Conservation (phyloP, 2,797 vertebrate genomes). For the Masticophis lateralis region DNA sequence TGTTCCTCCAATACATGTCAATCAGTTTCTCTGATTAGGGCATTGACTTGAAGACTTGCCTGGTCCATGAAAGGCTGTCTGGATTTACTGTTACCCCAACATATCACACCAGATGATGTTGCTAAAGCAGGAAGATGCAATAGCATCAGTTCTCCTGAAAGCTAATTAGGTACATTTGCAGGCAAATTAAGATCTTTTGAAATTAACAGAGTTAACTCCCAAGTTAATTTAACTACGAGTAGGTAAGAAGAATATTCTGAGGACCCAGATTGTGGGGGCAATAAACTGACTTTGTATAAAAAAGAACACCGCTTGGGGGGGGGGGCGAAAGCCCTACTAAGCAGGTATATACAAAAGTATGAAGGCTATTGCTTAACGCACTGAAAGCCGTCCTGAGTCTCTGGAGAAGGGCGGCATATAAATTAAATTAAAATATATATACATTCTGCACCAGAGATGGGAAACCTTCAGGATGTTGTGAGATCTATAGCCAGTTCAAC, state of each 20-base stretch:
- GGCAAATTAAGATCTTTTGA: background rate
- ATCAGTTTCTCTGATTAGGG: background rate
- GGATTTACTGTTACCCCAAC: background rate
- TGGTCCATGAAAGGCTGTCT: background rate
- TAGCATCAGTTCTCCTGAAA: background rate
- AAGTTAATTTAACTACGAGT: background rate
- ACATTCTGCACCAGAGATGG: background rate
- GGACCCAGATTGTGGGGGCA: no score
- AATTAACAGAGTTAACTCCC: background rate
- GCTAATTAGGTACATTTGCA: background rate
- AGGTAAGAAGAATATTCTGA: background rate
- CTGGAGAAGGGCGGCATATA: no score
- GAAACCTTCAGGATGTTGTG: background rate
- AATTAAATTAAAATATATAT: no score
- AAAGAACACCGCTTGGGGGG: no score
- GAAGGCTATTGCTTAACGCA: no score
- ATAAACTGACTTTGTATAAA: no score
- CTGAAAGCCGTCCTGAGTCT: no score
- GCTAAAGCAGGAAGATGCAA: background rate
- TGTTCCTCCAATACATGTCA: background rate
- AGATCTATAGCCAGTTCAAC: background rate
- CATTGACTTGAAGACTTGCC: background rate
- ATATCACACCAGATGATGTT: background rate
- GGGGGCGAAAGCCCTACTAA: no score
- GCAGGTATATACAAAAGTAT: no score